Evolutionary conservation across 2,113 vertebrate species (phyloP).

Genomic region (Strigops habroptila): DNA sequence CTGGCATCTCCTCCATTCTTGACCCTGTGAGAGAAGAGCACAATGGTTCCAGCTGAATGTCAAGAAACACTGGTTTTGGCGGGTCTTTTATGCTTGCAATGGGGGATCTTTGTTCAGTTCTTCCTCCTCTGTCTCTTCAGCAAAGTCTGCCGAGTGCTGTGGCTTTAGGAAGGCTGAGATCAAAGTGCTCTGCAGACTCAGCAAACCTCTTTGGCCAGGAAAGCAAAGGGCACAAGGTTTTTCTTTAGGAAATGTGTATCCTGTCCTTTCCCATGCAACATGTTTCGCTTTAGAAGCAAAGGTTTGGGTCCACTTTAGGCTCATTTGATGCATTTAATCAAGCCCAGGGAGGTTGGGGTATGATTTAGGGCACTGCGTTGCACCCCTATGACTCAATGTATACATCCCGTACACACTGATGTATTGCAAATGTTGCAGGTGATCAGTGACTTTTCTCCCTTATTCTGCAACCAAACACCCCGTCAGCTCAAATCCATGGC

Average conservation of each 20-base stretch:
- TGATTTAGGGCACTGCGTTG: neutral
- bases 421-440: neutral
- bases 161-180: neutral
- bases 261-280: neutral
- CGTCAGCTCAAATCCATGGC: neutral
- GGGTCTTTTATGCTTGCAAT: neutral
- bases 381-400: rapidly evolving
- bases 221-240: neutral
- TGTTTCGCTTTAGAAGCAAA: neutral
- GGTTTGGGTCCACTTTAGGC: neutral
- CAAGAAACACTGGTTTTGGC: neutral
- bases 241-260: neutral
- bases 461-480: neutral
- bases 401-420: rapidly evolving
- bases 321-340: neutral
- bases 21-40: neutral
- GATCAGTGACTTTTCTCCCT: neutral
- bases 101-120: neutral
- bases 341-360: neutral
- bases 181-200: slow-evolving; percentile 16
- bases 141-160: neutral
- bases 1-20: neutral
- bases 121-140: neutral
- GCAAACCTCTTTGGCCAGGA: neutral
- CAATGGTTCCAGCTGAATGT: neutral